Percentiles rank a stretch among this genome's conserved stretches.
phyloP scores from a whole-genome alignment of 1,140 invertebrate species.

The Anoplophora glabripennis region DNA sequence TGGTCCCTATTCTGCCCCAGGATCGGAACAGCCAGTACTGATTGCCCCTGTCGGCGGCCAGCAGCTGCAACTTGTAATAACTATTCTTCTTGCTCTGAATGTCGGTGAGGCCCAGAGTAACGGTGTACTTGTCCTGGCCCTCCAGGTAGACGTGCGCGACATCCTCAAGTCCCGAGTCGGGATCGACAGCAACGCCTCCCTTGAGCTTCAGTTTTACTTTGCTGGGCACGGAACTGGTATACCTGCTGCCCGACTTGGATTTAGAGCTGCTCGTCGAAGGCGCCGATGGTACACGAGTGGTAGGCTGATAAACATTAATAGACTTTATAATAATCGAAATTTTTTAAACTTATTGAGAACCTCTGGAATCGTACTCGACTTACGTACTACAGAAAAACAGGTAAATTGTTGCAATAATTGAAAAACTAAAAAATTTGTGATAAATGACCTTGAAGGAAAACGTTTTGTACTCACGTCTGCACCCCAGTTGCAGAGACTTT shows the following conservation, averaged over 20 bases:
- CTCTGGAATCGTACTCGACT: too few species aligned
- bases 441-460: neutral
- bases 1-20: constrained; percentile 96
- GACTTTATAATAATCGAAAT: too few species aligned
- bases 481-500: constrained; percentile 79
- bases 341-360: neutral
- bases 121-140: constrained; percentile 66
- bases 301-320: constrained; percentile 50
- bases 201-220: constrained; percentile 79
- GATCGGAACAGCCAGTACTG: constrained; percentile 55
- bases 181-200: constrained; percentile 86
- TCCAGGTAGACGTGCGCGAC: constrained; percentile 75
- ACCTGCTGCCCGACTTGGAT: constrained; percentile 64
- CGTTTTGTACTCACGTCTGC: constrained; percentile 61
- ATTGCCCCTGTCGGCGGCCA: constrained; percentile 70
- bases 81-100: constrained; percentile 86
- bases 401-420: too few species aligned
- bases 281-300: constrained; percentile 56
- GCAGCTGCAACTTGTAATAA: constrained; percentile 91
- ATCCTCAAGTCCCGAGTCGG: constrained; percentile 79
- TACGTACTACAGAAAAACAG: too few species aligned
- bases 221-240: constrained; percentile 62
- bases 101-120: constrained; percentile 81
- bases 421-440: neutral
- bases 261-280: constrained; percentile 48